A percentile compares a stretch with the other conserved stretches of the same genome.
These are phyloP conservation scores for Anoplius nigerrimus DNA, from an alignment of 2,888 invertebrate genomes.

Conservation along the genomic window DNA sequence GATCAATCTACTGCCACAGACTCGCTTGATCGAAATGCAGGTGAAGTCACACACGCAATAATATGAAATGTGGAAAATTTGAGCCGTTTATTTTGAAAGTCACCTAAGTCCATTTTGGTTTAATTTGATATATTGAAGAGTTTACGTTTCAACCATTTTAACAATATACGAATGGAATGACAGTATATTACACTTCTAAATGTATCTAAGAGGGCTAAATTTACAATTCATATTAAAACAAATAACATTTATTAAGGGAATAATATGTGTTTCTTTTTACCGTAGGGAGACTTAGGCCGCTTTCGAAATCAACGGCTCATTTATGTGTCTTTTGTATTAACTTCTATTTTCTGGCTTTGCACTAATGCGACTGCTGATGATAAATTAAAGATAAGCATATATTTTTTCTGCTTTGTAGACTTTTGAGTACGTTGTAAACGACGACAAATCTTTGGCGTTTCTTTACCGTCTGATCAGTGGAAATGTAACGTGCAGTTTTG, in stretches of 20 bases:
- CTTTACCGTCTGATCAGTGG: conserved; percentile 82
- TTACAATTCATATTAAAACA: no score
- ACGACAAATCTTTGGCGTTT: conserved; percentile 79
- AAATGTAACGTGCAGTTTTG: conserved; percentile 79
- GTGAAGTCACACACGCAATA: conserved; percentile 70
- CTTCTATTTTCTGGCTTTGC: no score
- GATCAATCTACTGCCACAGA: conserved; percentile 77
- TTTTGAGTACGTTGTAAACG: conserved; percentile 79
- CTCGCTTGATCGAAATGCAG: conserved; percentile 77
- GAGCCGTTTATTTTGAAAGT: not conserved
- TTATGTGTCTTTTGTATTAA: not conserved
- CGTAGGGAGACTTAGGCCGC: no score
- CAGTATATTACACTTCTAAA: no score
- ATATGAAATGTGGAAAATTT: not conserved
- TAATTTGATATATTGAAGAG: no score
- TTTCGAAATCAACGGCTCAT: not conserved
- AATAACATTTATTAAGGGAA: no score
- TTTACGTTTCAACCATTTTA: no score
- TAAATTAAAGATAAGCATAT: not conserved
- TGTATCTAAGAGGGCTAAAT: no score
- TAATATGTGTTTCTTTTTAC: no score
- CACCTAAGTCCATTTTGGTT: not conserved
- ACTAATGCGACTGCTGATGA: not conserved
- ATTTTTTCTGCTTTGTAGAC: conserved; percentile 74
- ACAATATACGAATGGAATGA: no score